These are phyloP conservation scores for Portevinia maculata DNA, from an alignment of 2,888 invertebrate genomes.

Conservation along the genomic window DNA sequence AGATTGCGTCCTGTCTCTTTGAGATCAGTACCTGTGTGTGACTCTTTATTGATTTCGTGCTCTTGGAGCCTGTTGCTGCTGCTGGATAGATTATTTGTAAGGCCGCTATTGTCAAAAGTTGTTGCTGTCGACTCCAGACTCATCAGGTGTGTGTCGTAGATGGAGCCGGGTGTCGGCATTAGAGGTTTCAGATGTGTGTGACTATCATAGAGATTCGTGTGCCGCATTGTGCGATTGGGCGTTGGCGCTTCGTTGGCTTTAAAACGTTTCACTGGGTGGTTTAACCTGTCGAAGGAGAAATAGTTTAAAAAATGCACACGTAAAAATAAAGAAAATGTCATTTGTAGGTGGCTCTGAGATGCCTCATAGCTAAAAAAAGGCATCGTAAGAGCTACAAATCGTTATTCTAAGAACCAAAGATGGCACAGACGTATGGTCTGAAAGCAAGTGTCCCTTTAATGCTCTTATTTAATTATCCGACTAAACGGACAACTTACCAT, in stretches of 20 bases:
- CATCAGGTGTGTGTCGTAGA: conserved; percentile 78
- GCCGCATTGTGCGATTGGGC: conserved; percentile 81
- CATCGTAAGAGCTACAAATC: not conserved
- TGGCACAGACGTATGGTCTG: conserved; percentile 71
- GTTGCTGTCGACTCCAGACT: conserved; percentile 77
- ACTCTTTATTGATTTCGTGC: conserved; percentile 87
- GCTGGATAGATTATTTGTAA: conserved; percentile 78
- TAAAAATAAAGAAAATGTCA: not conserved
- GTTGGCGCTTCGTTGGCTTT: conserved; percentile 85
- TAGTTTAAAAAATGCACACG: not conserved
- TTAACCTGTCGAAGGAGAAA: conserved; percentile 85
- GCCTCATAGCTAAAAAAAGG: conserved; percentile 16
- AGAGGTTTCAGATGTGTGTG: conserved; percentile 84
- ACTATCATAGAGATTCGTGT: conserved; percentile 85
- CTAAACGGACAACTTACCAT: conserved; percentile 85
- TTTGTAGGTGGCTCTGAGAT: conserved; percentile 2
- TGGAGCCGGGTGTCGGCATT: conserved; percentile 82
- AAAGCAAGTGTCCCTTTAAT: conserved; percentile 74
- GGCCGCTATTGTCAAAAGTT: conserved; percentile 75
- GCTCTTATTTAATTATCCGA: conserved; percentile 60
- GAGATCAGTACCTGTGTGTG: conserved; percentile 81
- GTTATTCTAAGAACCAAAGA: conserved; percentile 76
- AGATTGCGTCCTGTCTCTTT: conserved; percentile 84
- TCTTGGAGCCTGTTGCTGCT: conserved; percentile 71
- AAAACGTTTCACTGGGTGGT: conserved; percentile 95